Percentiles rank a stretch among this genome's conserved stretches.
Conservation (phyloP, 2,113 vertebrate species). For the Microtus richardsoni region DNA sequence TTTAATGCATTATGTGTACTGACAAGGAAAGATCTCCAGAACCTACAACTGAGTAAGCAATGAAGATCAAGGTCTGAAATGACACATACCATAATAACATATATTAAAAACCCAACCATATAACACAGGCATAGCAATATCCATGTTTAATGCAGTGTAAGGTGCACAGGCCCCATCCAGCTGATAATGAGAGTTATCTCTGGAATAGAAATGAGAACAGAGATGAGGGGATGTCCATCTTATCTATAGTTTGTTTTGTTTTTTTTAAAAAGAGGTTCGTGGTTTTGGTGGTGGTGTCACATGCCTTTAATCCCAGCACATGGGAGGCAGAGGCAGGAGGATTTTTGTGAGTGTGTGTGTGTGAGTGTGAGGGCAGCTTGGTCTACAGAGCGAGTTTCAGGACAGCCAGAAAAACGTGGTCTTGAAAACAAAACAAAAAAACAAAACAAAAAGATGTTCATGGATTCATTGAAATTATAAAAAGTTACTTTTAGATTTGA, state of each 20-base stretch:
- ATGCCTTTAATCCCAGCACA: no score
- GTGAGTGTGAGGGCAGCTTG: no score
- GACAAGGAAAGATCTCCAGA: neutral
- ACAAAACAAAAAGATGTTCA: neutral
- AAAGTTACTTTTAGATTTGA: constrained; percentile 20
- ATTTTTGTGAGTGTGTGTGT: no score
- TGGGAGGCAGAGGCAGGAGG: no score
- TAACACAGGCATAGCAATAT: neutral
- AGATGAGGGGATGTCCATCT: neutral
- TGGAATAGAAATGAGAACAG: neutral
- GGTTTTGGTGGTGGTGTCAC: no score
- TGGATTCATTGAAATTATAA: constrained; percentile 41
- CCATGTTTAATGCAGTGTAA: neutral
- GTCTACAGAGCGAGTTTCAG: no score
- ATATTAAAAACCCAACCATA: neutral
- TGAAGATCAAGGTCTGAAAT: neutral
- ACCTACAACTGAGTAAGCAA: neutral
- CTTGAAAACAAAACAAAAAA: no score
- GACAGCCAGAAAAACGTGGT: no score
- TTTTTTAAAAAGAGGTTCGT: neutral
- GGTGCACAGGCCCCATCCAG: neutral
- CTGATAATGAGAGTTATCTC: neutral
- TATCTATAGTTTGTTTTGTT: constrained; percentile 10
- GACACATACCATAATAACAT: neutral
- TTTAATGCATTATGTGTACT: neutral